phyloP scores from a whole-genome alignment of 2,797 vertebrate species.

The Sebastes steindachneri region DNA sequence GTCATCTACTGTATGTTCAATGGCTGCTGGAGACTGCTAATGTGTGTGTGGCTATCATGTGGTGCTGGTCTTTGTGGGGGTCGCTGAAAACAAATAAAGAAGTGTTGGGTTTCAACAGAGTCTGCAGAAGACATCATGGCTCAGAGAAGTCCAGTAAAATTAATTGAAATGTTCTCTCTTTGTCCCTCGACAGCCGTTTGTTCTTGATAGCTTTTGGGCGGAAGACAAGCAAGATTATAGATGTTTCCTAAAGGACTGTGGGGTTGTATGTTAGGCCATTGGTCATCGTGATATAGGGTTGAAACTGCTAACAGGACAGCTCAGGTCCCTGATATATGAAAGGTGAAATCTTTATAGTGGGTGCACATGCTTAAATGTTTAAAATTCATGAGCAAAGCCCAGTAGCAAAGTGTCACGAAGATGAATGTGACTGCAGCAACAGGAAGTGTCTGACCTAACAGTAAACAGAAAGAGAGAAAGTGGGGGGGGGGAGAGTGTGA shows the following conservation, averaged over 20 bases:
- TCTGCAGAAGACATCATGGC: constrained; percentile 75
- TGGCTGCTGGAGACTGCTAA: constrained; percentile 6
- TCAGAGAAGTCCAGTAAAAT: constrained; percentile 35
- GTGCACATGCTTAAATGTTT: background rate
- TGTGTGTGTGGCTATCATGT: constrained; percentile 24
- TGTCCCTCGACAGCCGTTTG: constrained; percentile 51
- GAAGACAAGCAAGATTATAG: constrained; percentile 1
- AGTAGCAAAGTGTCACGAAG: background rate
- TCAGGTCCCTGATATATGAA: background rate
- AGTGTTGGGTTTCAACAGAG: constrained; percentile 65
- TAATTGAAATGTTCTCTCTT: constrained; percentile 55
- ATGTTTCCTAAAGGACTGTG: constrained; percentile 30
- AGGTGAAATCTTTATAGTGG: background rate
- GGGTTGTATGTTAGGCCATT: constrained; percentile 4
- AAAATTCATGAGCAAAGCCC: constrained; percentile 6
- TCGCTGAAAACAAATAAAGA: constrained; percentile 54
- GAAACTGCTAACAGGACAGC: background rate
- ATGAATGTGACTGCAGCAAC: constrained; percentile 9
- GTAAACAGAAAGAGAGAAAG: constrained; percentile 29
- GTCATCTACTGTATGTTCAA: constrained; percentile 44
- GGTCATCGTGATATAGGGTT: constrained; percentile 26
- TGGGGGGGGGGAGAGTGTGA: background rate
- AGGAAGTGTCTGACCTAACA: constrained; percentile 51
- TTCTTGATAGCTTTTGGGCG: constrained; percentile 23
- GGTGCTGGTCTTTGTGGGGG: constrained; percentile 18